Evolutionary conservation across 2,113 vertebrate species (phyloP).

Genomic region (Crotalus horridus): DNA sequence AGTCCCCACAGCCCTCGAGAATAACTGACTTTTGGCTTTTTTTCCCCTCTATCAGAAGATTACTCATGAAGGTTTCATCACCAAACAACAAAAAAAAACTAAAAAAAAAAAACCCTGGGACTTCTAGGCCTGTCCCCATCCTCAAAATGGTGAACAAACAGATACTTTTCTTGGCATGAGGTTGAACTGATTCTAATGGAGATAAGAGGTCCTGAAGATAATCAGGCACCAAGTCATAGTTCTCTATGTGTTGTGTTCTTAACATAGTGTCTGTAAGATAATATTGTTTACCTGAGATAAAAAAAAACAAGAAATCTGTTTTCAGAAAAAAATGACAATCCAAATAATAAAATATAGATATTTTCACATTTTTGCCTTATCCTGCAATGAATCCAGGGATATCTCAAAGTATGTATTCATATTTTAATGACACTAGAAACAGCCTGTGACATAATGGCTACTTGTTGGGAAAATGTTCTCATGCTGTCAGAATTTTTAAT

Average conservation of each 20-base stretch:
- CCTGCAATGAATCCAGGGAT: neutral
- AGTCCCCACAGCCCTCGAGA: neutral
- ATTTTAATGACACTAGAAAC: neutral
- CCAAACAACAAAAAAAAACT: neutral
- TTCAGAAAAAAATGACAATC: neutral
- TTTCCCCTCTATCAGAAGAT: neutral
- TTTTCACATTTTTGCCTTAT: neutral
- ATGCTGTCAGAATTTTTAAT: constrained; percentile 3
- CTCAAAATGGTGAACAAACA: neutral
- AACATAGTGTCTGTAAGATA: neutral
- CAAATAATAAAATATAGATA: neutral
- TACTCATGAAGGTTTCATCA: neutral
- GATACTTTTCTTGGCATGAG: neutral
- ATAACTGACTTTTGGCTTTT: neutral
- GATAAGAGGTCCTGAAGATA: neutral
- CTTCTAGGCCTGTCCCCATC: neutral
- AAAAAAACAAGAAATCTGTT: neutral
- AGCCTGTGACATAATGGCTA: neutral
- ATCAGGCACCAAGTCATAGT: neutral
- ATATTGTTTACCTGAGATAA: neutral
- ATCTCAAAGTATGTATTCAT: neutral
- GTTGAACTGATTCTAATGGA: neutral
- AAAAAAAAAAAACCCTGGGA: neutral
- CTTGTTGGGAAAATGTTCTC: constrained; percentile 1
- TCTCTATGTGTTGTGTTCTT: neutral